phyloP scores from a whole-genome alignment of 1,140 invertebrate genomes.

The Riptortus pedestris region DNA sequence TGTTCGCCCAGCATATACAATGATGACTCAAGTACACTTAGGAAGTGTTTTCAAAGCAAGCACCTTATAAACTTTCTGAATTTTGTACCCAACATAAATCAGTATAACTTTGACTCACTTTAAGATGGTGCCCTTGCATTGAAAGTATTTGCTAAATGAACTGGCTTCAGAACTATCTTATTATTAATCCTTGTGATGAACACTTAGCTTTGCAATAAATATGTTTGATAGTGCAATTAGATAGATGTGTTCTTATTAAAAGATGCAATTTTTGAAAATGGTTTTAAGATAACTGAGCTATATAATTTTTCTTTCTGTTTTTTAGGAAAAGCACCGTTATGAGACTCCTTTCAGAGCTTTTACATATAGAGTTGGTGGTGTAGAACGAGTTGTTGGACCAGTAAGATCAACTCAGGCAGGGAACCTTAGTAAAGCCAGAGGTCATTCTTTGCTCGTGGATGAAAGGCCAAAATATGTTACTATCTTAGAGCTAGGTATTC shows the following conservation, averaged over 20 bases:
- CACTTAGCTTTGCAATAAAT: background rate
- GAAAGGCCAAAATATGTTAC: conserved; percentile 84
- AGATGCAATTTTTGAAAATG: too few relatives aligned
- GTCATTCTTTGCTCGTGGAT: conserved; percentile 69
- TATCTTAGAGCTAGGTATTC: conserved; percentile 67
- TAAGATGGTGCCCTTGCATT: too few relatives aligned
- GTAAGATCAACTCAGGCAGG: conserved; percentile 66
- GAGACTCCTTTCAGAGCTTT: conserved; percentile 76
- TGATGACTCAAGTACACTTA: too few relatives aligned
- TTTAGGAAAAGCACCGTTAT: conserved; percentile 58
- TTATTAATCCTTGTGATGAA: background rate
- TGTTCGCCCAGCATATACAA: too few relatives aligned
- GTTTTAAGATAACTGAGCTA: too few relatives aligned
- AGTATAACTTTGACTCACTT: too few relatives aligned
- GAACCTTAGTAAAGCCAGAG: conserved; percentile 54
- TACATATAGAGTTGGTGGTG: conserved; percentile 73
- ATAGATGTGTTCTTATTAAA: too few relatives aligned
- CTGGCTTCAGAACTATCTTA: background rate
- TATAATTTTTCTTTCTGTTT: conserved; percentile 26
- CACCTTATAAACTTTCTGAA: too few relatives aligned
- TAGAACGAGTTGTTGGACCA: conserved; percentile 78
- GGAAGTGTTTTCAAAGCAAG: too few relatives aligned
- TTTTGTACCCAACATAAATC: too few relatives aligned
- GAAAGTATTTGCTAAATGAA: background rate
- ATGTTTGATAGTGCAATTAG: too few relatives aligned